phyloP scores from a whole-genome alignment of 2,888 invertebrate species.

The Urechis unicinctus region DNA sequence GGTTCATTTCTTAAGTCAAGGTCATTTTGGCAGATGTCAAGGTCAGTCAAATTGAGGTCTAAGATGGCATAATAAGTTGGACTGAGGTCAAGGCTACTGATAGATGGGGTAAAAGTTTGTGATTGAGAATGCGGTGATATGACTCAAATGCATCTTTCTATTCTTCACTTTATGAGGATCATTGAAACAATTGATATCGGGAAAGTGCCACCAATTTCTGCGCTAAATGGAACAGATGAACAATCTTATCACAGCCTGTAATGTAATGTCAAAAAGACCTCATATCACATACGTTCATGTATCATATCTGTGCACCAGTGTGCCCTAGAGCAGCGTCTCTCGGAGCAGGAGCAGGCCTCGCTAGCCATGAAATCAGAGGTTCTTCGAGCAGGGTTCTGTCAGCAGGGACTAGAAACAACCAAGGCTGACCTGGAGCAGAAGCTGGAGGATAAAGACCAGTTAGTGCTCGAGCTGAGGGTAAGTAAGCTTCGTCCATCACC shows the following conservation, averaged over 20 bases:
- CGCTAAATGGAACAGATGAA: too few relatives aligned
- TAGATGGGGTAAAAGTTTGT: background rate
- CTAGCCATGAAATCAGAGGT: conserved; percentile 35
- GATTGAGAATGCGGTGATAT: background rate
- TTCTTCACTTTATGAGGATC: too few relatives aligned
- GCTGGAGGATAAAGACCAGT: background rate
- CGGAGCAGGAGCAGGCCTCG: conserved; percentile 37
- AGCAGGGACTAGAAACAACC: conserved; percentile 34
- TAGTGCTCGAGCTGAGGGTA: conserved; percentile 1
- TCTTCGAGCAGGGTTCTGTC: conserved; percentile 34
- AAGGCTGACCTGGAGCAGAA: conserved; percentile 19
- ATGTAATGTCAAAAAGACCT: too few relatives aligned
- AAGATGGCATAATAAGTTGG: too few relatives aligned
- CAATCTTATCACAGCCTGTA: too few relatives aligned
- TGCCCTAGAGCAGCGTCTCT: conserved; percentile 39
- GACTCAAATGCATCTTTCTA: background rate
- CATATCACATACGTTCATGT: too few relatives aligned
- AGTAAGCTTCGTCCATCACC: conserved; percentile 4
- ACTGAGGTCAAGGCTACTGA: too few relatives aligned
- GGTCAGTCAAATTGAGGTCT: too few relatives aligned
- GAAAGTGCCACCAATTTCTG: too few relatives aligned
- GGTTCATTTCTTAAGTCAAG: too few relatives aligned
- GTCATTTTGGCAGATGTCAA: too few relatives aligned
- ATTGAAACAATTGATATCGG: too few relatives aligned
- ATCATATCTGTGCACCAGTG: conserved; percentile 21